Evolutionary conservation across 2,888 invertebrate genomes (phyloP).

Genomic region (Deilephila elpenor): DNA sequence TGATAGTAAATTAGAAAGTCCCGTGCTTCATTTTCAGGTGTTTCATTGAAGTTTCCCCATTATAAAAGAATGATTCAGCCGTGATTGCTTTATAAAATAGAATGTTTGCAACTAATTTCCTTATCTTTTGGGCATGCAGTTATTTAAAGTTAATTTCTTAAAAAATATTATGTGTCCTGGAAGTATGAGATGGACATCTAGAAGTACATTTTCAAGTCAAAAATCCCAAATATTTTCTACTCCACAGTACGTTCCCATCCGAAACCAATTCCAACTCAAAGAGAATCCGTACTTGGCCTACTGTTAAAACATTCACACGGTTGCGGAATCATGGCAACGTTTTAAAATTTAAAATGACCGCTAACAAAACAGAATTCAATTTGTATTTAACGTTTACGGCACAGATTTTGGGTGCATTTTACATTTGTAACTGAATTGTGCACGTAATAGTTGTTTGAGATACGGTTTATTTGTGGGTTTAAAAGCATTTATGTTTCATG

Average conservation of each 20-base stretch:
- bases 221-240: neutral
- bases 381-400: conserved; percentile 30
- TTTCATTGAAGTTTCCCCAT: no score
- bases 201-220: neutral
- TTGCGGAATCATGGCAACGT: conserved; percentile 4
- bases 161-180: no score
- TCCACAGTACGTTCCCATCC: no score
- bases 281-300: conserved; percentile 2
- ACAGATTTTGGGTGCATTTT: conserved; percentile 6
- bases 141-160: no score
- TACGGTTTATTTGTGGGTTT: neutral
- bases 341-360: conserved; percentile 40
- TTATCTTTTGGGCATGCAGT: no score
- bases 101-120: no score
- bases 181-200: no score
- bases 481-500: no score
- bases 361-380: conserved; percentile 34
- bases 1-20: no score
- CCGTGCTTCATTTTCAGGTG: no score
- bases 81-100: no score
- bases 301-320: conserved; percentile 2
- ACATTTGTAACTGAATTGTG: neutral
- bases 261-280: neutral
- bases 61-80: no score
- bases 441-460: neutral